Evolutionary conservation across 1,140 invertebrate genomes (phyloP).

Genomic region (Leptinotarsa undecemlineata): DNA sequence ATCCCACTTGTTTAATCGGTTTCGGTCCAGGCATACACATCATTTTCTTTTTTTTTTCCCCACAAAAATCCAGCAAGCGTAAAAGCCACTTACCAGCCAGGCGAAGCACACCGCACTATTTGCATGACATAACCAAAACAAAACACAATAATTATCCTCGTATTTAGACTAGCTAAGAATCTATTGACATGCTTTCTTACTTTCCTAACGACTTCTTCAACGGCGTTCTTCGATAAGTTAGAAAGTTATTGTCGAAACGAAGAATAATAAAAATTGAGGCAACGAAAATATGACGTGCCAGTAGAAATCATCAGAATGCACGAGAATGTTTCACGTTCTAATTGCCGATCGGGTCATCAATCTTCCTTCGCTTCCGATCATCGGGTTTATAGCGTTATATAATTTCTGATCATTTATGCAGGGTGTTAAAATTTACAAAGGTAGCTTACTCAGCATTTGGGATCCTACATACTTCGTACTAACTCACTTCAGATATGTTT

Average conservation of each 20-base stretch:
- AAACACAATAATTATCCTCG: not conserved
- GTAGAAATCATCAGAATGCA: not conserved
- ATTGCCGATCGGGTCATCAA: not conserved
- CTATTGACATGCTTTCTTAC: slow-evolving; percentile 8
- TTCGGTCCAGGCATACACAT: no score
- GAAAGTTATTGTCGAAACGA: not conserved
- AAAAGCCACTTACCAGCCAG: no score
- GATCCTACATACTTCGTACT: no score
- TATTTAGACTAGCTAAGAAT: not conserved
- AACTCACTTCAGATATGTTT: no score
- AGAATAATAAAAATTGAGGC: slow-evolving; percentile 1
- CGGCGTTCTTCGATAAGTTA: not conserved
- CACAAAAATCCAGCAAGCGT: no score
- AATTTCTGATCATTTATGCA: not conserved
- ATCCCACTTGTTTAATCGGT: no score
- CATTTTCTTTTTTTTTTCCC: no score
- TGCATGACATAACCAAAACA: not conserved
- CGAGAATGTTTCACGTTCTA: not conserved
- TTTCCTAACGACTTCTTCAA: not conserved
- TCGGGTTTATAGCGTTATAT: not conserved
- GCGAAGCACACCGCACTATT: no score
- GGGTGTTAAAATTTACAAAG: not conserved
- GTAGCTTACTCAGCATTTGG: no score
- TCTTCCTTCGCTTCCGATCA: not conserved
- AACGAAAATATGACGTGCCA: slow-evolving; percentile 2